Conservation (phyloP, 2,888 invertebrate genomes). For the Lepidonotus clava region DNA sequence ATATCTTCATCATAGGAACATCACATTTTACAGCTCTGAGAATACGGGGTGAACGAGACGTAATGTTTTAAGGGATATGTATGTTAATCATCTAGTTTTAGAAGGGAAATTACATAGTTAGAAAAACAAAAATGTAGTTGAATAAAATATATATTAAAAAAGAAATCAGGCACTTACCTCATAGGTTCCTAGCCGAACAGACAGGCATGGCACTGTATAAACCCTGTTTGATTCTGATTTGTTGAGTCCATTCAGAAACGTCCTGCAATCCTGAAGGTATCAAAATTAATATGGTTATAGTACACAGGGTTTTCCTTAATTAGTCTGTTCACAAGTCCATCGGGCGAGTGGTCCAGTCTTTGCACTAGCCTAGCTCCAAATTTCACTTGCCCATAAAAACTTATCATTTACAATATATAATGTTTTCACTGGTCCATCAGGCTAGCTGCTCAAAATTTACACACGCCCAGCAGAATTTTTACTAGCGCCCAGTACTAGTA, state of each 20-base stretch:
- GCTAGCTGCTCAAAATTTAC: not conserved
- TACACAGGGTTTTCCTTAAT: no score
- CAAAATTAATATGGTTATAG: not conserved
- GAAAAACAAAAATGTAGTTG: not conserved
- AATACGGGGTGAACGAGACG: not conserved
- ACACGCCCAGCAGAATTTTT: not conserved
- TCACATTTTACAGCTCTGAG: not conserved
- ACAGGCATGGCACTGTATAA: not conserved
- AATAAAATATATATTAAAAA: not conserved
- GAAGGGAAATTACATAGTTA: not conserved
- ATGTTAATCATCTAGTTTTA: not conserved
- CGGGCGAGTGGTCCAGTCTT: no score
- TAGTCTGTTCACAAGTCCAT: no score
- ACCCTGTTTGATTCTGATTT: slow-evolving; percentile 1
- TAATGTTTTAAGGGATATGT: not conserved
- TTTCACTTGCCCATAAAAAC: not conserved
- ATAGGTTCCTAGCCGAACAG: not conserved
- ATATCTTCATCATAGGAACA: no score
- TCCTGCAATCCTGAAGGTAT: slow-evolving; percentile 8
- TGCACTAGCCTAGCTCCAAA: not conserved
- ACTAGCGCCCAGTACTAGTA: not conserved
- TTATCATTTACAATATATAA: not conserved
- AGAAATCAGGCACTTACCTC: not conserved
- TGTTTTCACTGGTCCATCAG: not conserved
- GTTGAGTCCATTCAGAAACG: slow-evolving; percentile 21